Evolutionary conservation across 37 sponge, comb jelly and placozoan genomes (phyloP).

Genomic region (Aplysina aerophoba): DNA sequence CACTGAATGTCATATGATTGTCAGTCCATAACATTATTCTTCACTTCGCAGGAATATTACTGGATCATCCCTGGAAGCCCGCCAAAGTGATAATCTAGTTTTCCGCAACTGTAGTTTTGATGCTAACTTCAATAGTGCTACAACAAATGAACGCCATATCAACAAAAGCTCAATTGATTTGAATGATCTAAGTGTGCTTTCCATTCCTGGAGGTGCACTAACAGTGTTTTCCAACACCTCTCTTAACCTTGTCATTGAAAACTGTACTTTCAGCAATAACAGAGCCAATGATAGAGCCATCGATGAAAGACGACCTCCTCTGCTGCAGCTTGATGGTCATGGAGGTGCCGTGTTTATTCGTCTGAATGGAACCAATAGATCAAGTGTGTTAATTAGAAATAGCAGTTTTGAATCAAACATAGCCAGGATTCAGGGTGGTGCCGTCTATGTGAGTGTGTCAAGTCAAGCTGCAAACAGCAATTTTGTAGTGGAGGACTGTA

Average conservation of each 20-base stretch:
- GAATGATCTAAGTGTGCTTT: not conserved
- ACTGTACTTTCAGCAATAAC: conserved; percentile 45
- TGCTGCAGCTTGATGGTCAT: conserved; percentile 20
- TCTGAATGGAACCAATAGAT: not conserved
- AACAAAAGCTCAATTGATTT: not conserved
- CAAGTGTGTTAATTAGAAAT: conserved; percentile 13
- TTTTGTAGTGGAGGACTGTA: not conserved
- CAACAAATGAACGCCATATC: not conserved
- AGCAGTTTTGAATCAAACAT: not conserved
- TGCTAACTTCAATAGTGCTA: not conserved
- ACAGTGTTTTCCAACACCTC: not conserved
- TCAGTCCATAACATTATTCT: no score
- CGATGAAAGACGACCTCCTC: not conserved
- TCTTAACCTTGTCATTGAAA: not conserved
- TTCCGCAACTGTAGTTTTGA: conserved; percentile 55
- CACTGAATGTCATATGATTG: no score
- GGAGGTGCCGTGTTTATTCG: conserved; percentile 16
- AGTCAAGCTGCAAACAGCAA: not conserved
- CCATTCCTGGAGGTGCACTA: conserved; percentile 26
- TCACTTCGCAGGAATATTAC: conserved; percentile 11
- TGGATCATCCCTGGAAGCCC: conserved; percentile 48
- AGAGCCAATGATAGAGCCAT: conserved; percentile 6
- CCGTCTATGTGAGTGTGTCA: not conserved
- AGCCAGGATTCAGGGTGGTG: conserved; percentile 32
- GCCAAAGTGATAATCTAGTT: not conserved